A percentile compares a stretch with the other conserved stretches of the same genome.
Conservation (phyloP, 1,140 invertebrate genomes). For the Polypedilum pembai region DNA sequence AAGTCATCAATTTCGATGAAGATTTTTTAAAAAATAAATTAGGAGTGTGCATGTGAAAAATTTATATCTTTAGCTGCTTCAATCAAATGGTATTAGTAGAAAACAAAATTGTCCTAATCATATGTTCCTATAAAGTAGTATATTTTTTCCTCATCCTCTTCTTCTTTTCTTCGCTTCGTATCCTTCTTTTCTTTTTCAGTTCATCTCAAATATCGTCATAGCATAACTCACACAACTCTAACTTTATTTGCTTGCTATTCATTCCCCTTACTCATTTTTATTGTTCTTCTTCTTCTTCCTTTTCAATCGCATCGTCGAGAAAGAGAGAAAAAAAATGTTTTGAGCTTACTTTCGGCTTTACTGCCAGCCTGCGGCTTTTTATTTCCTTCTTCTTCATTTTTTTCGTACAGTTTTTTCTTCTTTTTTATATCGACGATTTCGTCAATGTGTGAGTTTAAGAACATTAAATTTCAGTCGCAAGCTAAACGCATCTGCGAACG, state of each 20-base stretch:
- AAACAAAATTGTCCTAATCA: no score
- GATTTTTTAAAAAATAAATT: no score
- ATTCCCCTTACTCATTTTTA: conserved; percentile 8
- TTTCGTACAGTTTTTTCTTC: not conserved
- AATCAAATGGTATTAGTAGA: no score
- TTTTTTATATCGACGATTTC: conserved; percentile 6
- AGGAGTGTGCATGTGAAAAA: no score
- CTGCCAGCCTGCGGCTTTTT: not conserved
- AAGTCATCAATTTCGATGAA: no score
- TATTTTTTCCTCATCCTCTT: not conserved
- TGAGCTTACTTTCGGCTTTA: conserved; percentile 27
- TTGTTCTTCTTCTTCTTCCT: conserved; percentile 2
- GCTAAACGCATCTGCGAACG: not conserved
- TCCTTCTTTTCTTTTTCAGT: not conserved
- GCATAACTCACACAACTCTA: conserved; percentile 1
- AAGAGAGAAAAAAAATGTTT: not conserved
- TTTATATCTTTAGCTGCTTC: no score
- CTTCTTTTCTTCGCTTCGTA: not conserved
- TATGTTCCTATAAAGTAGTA: no score
- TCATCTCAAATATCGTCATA: conserved; percentile 19
- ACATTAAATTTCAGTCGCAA: conserved; percentile 24
- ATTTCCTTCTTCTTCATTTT: conserved; percentile 22
- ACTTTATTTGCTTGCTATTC: not conserved
- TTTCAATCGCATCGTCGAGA: conserved; percentile 12
- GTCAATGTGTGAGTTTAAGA: not conserved